These are phyloP conservation scores for Conops quadrifasciatus DNA, from an alignment of 2,888 invertebrate species.

Conservation along the genomic window DNA sequence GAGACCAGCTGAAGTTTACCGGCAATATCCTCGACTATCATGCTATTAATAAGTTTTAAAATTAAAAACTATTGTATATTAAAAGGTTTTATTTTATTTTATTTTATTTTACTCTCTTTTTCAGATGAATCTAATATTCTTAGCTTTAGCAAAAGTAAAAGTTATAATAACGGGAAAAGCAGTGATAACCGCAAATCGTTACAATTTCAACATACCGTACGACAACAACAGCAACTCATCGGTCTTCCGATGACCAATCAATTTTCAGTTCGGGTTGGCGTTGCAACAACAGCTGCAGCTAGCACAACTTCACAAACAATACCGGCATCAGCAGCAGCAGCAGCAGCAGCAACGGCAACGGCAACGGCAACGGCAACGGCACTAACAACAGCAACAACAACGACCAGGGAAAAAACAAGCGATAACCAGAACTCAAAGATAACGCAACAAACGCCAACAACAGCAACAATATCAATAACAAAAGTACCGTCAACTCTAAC, in stretches of 20 bases:
- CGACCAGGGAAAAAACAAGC: conserved; percentile 25
- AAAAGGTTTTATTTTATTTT: neutral
- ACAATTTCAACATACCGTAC: neutral
- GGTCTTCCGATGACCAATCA: conserved; percentile 43
- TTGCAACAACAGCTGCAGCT: neutral
- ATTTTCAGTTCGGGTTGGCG: conserved; percentile 30
- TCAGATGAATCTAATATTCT: conserved; percentile 53
- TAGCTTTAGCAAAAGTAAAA: conserved; percentile 44
- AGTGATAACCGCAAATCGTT: neutral
- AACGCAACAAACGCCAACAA: conserved; percentile 21
- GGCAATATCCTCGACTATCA: no score
- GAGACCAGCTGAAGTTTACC: no score
- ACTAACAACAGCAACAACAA: conserved; percentile 36
- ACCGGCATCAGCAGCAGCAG: neutral
- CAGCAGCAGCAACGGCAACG: conserved; percentile 5
- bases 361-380: conserved; percentile 32
- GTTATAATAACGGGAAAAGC: conserved; percentile 21
- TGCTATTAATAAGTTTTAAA: neutral
- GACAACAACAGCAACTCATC: conserved; percentile 24
- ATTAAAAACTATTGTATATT: neutral
- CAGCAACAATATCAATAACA: conserved; percentile 38
- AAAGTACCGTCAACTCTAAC: conserved; percentile 21
- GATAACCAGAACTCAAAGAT: conserved; percentile 21
- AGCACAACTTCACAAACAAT: neutral
- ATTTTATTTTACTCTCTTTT: conserved; percentile 24